phyloP scores from a whole-genome alignment of 2,113 vertebrate genomes.

The Perccottus glenii region DNA sequence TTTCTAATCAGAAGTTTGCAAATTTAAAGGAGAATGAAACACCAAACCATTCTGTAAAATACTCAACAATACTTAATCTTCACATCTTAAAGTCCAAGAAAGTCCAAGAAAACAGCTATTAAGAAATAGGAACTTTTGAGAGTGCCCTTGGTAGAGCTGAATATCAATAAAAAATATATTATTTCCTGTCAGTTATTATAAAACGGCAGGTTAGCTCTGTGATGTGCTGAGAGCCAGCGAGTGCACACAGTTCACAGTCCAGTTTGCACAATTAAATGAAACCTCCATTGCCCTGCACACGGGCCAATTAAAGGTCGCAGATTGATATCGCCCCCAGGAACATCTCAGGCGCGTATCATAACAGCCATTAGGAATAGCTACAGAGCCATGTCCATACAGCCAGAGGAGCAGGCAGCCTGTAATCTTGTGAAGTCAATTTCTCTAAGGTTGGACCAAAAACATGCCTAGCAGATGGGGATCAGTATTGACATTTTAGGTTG shows the following conservation, averaged over 20 bases:
- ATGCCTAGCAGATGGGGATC: conserved; percentile 64
- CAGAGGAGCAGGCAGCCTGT: conserved; percentile 18
- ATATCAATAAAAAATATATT: conserved; percentile 30
- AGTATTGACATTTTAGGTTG: conserved; percentile 69
- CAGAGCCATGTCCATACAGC: conserved; percentile 6
- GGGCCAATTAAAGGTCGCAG: conserved; percentile 31
- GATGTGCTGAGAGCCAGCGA: conserved; percentile 3
- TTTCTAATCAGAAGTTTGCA: conserved; percentile 19
- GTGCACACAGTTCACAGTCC: conserved; percentile 9
- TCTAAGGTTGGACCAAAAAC: conserved; percentile 51
- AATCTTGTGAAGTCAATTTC: conserved; percentile 40
- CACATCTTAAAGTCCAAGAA: conserved; percentile 21
- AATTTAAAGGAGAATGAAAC: conserved; percentile 25
- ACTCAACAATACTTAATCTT: conserved; percentile 27
- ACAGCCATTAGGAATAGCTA: conserved; percentile 15
- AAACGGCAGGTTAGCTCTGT: conserved; percentile 8
- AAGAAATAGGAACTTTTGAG: conserved; percentile 24
- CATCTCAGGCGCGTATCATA: not conserved
- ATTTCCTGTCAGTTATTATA: conserved; percentile 12
- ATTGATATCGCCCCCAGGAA: conserved; percentile 25
- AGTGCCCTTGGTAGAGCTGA: conserved; percentile 2
- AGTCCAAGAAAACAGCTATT: conserved; percentile 16
- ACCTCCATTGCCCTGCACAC: conserved; percentile 4
- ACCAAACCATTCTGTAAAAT: conserved; percentile 23
- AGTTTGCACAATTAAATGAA: conserved; percentile 29